Evolutionary conservation across 2,888 invertebrate genomes (phyloP), one percentile per base, ranked within the genome.

Genomic region (Trachelus iudaicus): DNA sequence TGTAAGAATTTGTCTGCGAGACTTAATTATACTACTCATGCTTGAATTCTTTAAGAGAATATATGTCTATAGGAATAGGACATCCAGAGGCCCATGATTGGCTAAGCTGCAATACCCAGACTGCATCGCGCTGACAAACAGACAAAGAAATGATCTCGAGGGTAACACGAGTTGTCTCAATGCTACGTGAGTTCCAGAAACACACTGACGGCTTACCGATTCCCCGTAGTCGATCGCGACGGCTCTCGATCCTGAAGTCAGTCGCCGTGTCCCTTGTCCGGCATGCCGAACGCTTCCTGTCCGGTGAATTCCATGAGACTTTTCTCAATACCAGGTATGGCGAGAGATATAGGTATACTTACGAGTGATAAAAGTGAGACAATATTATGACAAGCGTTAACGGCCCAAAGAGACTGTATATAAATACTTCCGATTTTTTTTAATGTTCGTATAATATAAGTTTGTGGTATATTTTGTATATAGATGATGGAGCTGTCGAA

Each of bases 141-240:
- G 74, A 34, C 56, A 73, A 80, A 82, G 79, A 80, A 79, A 79
- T 79, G 77, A 74, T 75, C 78, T 75, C 37, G 15, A 56, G 37
- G 79, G 69, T 56, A 75, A 77, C 71, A 40, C 77, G 80, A 76
- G 78, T 71, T 83, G 82, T 82, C 80, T 69, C 76, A 85, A 85
- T 87, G 82, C 85, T 85, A 88, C 87, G 87, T 86, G 87, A 88
- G 88, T 87, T 87, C 88, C 85, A 88, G 88, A 88, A 88, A 88
- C 88, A 88, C 88, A 88, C 87, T 88, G 88, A 88, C 87, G 79
- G 79, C 85, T 85, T 78, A 79, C 80, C 83, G 83, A 85, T 78
- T 79, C 79, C 79, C 69, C 75, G 79, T 73, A 77, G 56, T 30
- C 69, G 76, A 76, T 75, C 75, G 75, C 69, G 71, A 73, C 78